A percentile compares a stretch with the other conserved stretches of the same genome.
phyloP scores from a whole-genome alignment of 2,113 vertebrate species.

The Apodemus sylvaticus region DNA sequence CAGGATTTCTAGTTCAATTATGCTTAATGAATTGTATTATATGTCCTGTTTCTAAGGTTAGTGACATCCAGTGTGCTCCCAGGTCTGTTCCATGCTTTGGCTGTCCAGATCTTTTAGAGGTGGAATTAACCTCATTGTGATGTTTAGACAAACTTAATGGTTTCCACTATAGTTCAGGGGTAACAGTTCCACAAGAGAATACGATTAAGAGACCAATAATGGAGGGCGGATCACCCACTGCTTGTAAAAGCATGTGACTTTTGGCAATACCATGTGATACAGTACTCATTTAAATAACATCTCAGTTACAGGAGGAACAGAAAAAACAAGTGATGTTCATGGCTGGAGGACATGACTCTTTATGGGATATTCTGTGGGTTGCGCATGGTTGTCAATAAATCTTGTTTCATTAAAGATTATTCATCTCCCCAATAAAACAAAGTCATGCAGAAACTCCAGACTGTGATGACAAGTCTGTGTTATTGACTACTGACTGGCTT shows the following conservation, averaged over 20 bases:
- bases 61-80: constrained; percentile 70
- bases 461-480: not conserved
- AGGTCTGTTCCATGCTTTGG: constrained; percentile 44
- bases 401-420: constrained; percentile 46
- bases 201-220: constrained; percentile 45
- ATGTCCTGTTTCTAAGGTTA: constrained; percentile 48
- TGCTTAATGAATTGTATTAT: constrained; percentile 78
- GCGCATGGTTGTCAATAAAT: constrained; percentile 36
- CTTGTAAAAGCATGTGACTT: constrained; percentile 41
- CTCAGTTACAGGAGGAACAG: not conserved
- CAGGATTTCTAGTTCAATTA: constrained; percentile 78
- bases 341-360: not conserved
- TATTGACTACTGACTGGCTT: constrained; percentile 23
- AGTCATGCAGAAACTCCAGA: not conserved
- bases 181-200: constrained; percentile 23
- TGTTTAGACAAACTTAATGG: constrained; percentile 51
- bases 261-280: constrained; percentile 16
- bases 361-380: not conserved
- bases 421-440: constrained; percentile 16
- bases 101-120: constrained; percentile 60
- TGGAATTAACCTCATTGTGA: constrained; percentile 58
- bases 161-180: constrained; percentile 62
- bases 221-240: not conserved
- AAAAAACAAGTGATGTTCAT: not conserved
- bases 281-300: constrained; percentile 26